A percentile compares a stretch with the other conserved stretches of the same genome.
These are phyloP conservation scores for Tetramorium simillimum DNA, from an alignment of 1,140 invertebrate species.

Conservation along the genomic window DNA sequence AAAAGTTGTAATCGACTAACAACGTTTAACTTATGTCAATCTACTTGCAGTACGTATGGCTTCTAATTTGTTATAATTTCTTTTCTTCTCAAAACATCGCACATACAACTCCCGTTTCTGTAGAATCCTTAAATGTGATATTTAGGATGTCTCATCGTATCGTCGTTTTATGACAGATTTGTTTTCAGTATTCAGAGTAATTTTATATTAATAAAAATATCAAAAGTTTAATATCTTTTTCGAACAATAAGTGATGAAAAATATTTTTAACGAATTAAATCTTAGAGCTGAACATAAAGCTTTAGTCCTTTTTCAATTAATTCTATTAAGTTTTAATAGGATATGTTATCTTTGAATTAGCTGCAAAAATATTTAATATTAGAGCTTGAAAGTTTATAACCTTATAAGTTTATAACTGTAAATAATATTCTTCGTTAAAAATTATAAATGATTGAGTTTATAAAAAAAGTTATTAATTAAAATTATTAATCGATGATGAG, in stretches of 20 bases:
- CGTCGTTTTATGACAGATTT: background rate
- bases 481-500: background rate
- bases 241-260: background rate
- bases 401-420: background rate
- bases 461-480: conserved; percentile 2
- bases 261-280: background rate
- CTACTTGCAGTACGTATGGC: background rate
- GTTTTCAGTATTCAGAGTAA: background rate
- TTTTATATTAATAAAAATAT: background rate
- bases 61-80: conserved; percentile 6
- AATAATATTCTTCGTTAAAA: background rate
- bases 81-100: conserved; percentile 1
- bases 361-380: background rate
- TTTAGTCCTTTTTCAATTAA: background rate
- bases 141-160: background rate
- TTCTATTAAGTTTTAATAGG: background rate
- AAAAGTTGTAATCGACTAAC: background rate
- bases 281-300: background rate
- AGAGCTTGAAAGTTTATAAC: background rate
- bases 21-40: conserved; percentile 8
- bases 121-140: background rate
- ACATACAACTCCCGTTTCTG: background rate
- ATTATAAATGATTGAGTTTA: background rate
- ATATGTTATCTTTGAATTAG: background rate
- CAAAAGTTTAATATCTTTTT: background rate